Evolutionary conservation across 2,888 invertebrate species (phyloP).

Genomic region (Periphyllus acericola): DNA sequence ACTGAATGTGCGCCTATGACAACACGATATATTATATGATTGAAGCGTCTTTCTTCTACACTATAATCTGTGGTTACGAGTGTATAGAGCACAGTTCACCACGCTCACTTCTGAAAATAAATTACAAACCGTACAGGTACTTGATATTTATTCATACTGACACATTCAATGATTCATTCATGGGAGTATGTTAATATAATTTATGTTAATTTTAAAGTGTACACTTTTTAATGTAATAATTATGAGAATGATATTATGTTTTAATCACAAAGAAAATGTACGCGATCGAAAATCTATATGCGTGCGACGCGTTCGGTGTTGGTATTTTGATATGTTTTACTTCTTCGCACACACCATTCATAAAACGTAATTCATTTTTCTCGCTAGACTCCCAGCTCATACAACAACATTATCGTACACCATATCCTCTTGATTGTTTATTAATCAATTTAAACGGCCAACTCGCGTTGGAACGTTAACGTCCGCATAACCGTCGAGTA

Average conservation of each 20-base stretch:
- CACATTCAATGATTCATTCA: constrained; percentile 31
- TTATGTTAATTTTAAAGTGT: constrained; percentile 17
- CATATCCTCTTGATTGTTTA: too few relatives aligned
- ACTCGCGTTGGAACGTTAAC: too few relatives aligned
- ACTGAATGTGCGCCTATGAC: too few relatives aligned
- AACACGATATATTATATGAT: neutral
- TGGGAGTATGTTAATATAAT: constrained; percentile 12
- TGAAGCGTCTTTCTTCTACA: too few relatives aligned
- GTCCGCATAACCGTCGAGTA: too few relatives aligned
- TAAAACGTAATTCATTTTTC: neutral
- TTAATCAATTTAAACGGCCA: too few relatives aligned
- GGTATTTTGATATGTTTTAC: neutral
- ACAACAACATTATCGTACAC: too few relatives aligned
- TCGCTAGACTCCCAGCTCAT: neutral
- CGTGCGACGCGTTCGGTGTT: neutral
- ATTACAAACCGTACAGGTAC: constrained; percentile 10
- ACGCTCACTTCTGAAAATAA: constrained; percentile 10
- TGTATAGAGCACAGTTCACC: too few relatives aligned
- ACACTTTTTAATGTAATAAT: constrained; percentile 3
- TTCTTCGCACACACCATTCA: neutral
- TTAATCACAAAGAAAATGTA: neutral
- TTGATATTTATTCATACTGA: constrained; percentile 24
- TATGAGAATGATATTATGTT: constrained; percentile 6
- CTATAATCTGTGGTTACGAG: too few relatives aligned
- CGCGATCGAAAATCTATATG: neutral